Conservation (phyloP, 2,888 invertebrate genomes). For the Sinohyriopsis cumingii region DNA sequence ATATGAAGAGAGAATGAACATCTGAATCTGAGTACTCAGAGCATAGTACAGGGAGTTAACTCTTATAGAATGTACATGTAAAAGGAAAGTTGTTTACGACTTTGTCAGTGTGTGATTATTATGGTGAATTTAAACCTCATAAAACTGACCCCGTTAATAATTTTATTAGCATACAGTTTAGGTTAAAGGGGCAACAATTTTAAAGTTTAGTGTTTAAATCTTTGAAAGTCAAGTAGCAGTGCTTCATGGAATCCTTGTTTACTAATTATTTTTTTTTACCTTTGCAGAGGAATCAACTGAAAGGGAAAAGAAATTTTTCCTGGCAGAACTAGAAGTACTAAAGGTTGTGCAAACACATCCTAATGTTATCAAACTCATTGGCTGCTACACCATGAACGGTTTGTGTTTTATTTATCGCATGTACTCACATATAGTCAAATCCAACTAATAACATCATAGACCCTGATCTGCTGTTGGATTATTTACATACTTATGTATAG, state of each 20-base stretch:
- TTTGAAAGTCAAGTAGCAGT: too few relatives aligned
- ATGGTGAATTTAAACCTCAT: neutral
- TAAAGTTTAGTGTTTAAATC: too few relatives aligned
- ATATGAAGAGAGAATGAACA: too few relatives aligned
- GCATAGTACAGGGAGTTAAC: too few relatives aligned
- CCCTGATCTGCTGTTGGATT: too few relatives aligned
- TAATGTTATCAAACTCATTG: conserved; percentile 60
- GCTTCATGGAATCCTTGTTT: too few relatives aligned
- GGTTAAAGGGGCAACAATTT: too few relatives aligned
- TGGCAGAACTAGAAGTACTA: conserved; percentile 61
- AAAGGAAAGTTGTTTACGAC: neutral
- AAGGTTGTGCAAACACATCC: conserved; percentile 61
- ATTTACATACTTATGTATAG: too few relatives aligned
- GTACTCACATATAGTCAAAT: too few relatives aligned
- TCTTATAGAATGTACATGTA: too few relatives aligned
- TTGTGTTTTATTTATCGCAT: conserved; percentile 3
- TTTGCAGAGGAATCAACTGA: conserved; percentile 58
- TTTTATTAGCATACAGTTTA: conserved; percentile 4
- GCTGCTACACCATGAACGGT: conserved; percentile 64
- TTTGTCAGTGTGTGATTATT: neutral
- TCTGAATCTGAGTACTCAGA: too few relatives aligned
- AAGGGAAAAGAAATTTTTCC: conserved; percentile 59
- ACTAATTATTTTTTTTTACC: conserved; percentile 3
- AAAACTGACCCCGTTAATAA: neutral
- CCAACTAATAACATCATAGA: too few relatives aligned